Evolutionary conservation across 1,140 invertebrate species (phyloP), one percentile per base, ranked within the genome.

Genomic region (Trinorchestia longiramus): DNA sequence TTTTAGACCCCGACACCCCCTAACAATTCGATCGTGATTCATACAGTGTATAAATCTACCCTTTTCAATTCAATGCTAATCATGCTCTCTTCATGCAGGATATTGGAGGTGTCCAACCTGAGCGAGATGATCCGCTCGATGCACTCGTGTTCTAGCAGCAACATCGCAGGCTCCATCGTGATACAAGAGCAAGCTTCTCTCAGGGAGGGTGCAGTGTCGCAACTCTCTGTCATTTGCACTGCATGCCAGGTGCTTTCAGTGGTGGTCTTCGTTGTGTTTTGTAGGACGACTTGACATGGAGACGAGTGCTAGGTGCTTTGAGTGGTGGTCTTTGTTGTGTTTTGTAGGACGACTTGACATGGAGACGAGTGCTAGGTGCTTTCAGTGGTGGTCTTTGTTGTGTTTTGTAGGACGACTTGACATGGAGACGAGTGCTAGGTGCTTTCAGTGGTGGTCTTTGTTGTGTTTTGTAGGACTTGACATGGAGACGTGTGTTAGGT

Each of bases 131-230:
- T 96, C 40, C 47, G 96, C 43, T 96, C 96, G 95, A 96, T 96
- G 96, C 96, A 96, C 92, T 95, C 91, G 43, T 96, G 96, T 43
- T 87, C 96, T 8, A 95, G 96, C 19, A 96, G 47, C 43, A 91
- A n/a, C 87, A 95, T 95, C 23, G 94, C 95, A 53, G 96, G 96
- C 41, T 42, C 96, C 95, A 96, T 96, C 42, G 96, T 96, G 17
- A 96, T 96, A 28, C 96, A 96, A 53, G 96, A 96, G 92, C 96
- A 96, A 42, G 96, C 96, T 1, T 96, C 96, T 0, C 96, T 96
- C 0, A 62, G 96, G 91, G 96, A 96, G 41, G 96, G 96, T 28
- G 96, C 96, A 87, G 96, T 96, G 17, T 96, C 96, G 6, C 96
- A 96, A 40, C 95, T 96, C 19, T 96, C 96, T 95, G 96, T 96